Evolutionary conservation across 2,113 vertebrate genomes (phyloP).

Genomic region (Heliornis fulica): DNA sequence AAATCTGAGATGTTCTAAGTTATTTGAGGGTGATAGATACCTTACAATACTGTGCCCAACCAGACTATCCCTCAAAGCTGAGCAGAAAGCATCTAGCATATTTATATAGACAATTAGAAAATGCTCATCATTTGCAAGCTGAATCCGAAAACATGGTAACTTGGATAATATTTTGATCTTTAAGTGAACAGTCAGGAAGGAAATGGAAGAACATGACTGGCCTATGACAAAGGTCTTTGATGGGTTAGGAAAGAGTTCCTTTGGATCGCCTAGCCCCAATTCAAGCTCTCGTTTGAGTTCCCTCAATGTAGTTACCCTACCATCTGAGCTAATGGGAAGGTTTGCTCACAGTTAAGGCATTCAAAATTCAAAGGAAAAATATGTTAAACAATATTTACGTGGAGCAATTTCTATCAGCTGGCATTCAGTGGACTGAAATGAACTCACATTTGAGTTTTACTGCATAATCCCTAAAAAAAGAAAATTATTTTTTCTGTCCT

Average conservation of each 20-base stretch:
- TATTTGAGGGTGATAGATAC: not conserved
- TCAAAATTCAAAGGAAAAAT: not conserved
- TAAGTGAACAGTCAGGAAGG: not conserved
- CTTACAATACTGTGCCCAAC: not conserved
- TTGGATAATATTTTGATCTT: not conserved
- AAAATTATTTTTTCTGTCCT: not conserved
- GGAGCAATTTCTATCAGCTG: not conserved
- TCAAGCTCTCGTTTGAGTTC: not conserved
- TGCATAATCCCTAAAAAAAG: not conserved
- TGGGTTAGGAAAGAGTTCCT: not conserved
- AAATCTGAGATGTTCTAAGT: not conserved
- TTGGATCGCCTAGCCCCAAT: not conserved
- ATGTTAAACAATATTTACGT: not conserved
- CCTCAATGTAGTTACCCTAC: accelerated
- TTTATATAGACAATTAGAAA: not conserved
- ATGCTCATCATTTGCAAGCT: not conserved
- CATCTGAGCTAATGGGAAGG: not conserved
- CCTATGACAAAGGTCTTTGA: not conserved
- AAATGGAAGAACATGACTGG: not conserved
- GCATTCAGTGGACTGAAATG: not conserved
- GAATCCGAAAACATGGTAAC: not conserved
- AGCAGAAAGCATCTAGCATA: not conserved
- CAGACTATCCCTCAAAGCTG: not conserved
- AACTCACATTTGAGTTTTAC: not conserved
- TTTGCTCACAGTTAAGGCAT: not conserved